Base-by-base conservation (phyloP, 2,797 vertebrate species). In the Mionectes olivaceus region DNA sequence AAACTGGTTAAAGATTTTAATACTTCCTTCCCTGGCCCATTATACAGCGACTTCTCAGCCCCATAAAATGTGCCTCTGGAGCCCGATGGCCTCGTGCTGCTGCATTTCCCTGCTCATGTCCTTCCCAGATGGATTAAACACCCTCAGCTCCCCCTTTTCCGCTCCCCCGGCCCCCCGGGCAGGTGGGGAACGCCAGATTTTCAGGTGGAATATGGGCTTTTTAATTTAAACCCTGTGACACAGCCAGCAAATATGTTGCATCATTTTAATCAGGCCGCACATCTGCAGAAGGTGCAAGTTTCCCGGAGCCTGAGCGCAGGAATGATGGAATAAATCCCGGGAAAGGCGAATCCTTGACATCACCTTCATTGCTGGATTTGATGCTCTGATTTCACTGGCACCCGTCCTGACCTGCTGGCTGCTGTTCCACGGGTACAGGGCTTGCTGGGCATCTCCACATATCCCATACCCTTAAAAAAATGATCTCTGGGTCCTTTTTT, bases 271-370 rank as follows among this genome's bases (percentile, higher is more conserved):
- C 90, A 80, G 78, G 35, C 63, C 5, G 88, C 56, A 87, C 86
- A 95, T 96, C 92, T 95, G 94, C 95, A 83, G 77, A 77, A 93
- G 93, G 92, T 95, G 90, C 94, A 93, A 82, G 83, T 95, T 93
- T 96, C 94, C 89, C 9, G 81, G 90, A 96, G 94, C 70, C 74
- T 19, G 77, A 82, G 86, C 3, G 0, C 19, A 7, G n/a, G 90
- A 78, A 61, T 15, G 88, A 35, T 12, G 88, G 92, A 22, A 50
- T 90, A 90, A 95, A 88, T 89, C 92, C 88, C 9, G 1, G 90
- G 8, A 4, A 41, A 89, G 90, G 94, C 70, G 13, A 84, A 87
- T 5, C 88, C 90, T 74, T 96, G 93, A 95, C 91, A 94, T 96
- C 95, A 95, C 63, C 91, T 56, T 76, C 70, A 18, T 55, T 60